Evolutionary conservation across 2,113 vertebrate species (phyloP).

Genomic region (Erpornis zantholeuca): DNA sequence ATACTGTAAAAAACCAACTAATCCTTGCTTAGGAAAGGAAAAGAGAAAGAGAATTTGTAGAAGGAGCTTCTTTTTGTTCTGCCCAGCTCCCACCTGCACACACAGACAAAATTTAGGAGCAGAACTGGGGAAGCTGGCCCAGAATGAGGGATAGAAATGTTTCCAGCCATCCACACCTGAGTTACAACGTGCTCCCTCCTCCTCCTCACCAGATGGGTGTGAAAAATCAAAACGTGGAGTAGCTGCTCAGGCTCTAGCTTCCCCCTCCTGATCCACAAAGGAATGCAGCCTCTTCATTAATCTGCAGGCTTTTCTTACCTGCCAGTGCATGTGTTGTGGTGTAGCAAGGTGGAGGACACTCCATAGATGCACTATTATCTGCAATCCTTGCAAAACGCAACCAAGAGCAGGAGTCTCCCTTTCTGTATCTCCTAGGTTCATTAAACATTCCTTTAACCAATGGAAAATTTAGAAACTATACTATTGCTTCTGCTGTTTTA

Average conservation of each 20-base stretch:
- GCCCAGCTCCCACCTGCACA: neutral
- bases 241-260: neutral
- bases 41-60: neutral
- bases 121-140: neutral
- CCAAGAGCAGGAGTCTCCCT: neutral
- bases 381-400: neutral
- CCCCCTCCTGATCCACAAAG: neutral
- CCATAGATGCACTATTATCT: neutral
- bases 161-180: fast-evolving
- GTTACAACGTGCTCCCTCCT: neutral
- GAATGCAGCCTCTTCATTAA: neutral
- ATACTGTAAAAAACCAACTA: neutral
- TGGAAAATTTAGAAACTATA: neutral
- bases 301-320: neutral
- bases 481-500: neutral
- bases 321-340: fast-evolving
- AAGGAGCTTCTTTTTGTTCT: neutral
- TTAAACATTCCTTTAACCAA: neutral
- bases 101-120: neutral
- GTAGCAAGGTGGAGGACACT: neutral
- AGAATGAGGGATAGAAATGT: neutral
- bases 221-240: neutral
- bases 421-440: neutral
- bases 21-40: neutral
- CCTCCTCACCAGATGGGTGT: fast-evolving